Percentiles rank a stretch among this genome's conserved stretches.
These are phyloP conservation scores for Sycobia sp. DNA, from an alignment of 1,140 invertebrate genomes.

Conservation along the genomic window DNA sequence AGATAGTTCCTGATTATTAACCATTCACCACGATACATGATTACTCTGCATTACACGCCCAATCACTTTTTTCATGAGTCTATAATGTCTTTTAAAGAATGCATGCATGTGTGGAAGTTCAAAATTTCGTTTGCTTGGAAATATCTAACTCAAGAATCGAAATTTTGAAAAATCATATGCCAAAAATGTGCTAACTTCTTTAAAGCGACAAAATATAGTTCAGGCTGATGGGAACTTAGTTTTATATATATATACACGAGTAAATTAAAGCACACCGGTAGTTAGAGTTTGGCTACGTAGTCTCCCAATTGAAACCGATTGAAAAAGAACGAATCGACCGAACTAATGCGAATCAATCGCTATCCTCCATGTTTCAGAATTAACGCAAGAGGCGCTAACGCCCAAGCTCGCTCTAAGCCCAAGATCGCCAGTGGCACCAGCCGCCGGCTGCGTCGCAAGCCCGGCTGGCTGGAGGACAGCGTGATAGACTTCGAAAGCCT, in stretches of 20 bases:
- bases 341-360: conserved; percentile 8
- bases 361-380: conserved; percentile 28
- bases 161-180: neutral
- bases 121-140: too few species aligned
- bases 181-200: conserved; percentile 3
- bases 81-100: too few species aligned
- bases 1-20: too few species aligned
- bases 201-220: neutral
- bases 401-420: neutral
- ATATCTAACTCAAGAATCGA: too few species aligned
- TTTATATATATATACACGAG: too few species aligned
- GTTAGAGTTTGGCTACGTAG: conserved; percentile 14
- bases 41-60: too few species aligned
- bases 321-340: neutral
- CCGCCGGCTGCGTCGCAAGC: conserved; percentile 5
- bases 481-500: conserved; percentile 23
- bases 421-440: neutral
- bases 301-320: neutral
- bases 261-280: too few species aligned
- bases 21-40: too few species aligned
- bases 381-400: neutral
- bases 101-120: too few species aligned
- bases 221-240: too few species aligned
- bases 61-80: too few species aligned
- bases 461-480: conserved; percentile 16